These are phyloP conservation scores for Acronicta aceris DNA, from an alignment of 2,888 invertebrate species.

Conservation along the genomic window DNA sequence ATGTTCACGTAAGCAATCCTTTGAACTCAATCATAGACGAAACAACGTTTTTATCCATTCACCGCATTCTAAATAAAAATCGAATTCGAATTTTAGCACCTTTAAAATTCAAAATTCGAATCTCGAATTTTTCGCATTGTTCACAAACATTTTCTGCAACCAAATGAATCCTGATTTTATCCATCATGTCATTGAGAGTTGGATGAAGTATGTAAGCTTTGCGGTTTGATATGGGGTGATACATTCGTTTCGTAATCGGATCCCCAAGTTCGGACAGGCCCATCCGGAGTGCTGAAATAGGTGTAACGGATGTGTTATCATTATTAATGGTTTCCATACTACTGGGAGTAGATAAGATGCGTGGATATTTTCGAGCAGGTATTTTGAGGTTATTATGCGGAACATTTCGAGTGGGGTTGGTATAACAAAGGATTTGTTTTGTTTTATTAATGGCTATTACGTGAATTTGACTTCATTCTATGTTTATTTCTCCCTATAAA, in stretches of 20 bases:
- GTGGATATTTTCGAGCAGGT: slow-evolving; percentile 46
- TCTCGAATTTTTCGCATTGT: background rate
- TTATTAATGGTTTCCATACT: slow-evolving; percentile 60
- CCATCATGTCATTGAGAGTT: slow-evolving; percentile 40
- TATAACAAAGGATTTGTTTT: slow-evolving; percentile 41
- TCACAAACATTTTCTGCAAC: slow-evolving; percentile 6
- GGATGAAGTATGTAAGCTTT: slow-evolving; percentile 32
- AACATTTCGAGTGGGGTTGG: slow-evolving; percentile 39
- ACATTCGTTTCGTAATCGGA: slow-evolving; percentile 55
- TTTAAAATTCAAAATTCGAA: background rate
- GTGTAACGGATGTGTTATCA: slow-evolving; percentile 54
- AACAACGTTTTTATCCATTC: too few relatives aligned
- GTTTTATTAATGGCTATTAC: slow-evolving; percentile 28
- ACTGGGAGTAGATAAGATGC: slow-evolving; percentile 35
- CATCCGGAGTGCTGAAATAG: slow-evolving; percentile 58
- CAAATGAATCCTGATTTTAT: slow-evolving; percentile 36
- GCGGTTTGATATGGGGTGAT: slow-evolving; percentile 51
- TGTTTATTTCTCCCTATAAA: slow-evolving; percentile 26
- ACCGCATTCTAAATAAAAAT: background rate
- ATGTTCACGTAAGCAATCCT: too few relatives aligned
- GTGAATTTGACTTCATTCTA: slow-evolving; percentile 36
- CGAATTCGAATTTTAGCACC: too few relatives aligned
- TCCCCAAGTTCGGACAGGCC: slow-evolving; percentile 45
- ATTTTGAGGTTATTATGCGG: slow-evolving; percentile 48
- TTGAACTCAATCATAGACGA: too few relatives aligned